Evolutionary conservation across 2,797 vertebrate species (phyloP).

Genomic region (Arctocebus calabarensis): DNA sequence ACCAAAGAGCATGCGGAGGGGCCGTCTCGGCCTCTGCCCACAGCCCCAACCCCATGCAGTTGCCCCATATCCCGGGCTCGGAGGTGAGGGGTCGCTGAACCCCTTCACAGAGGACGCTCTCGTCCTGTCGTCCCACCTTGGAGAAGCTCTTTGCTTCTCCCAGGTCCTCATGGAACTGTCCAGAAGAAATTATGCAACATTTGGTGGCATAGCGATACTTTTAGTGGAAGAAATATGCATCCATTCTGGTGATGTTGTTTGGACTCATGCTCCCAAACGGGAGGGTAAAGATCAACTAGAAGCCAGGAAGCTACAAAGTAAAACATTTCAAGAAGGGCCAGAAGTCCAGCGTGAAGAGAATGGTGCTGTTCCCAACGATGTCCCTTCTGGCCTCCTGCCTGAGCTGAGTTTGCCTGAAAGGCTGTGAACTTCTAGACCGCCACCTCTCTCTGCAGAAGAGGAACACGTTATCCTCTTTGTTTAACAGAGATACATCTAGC

Average conservation of each 20-base stretch:
- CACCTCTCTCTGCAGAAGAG: constrained; percentile 97
- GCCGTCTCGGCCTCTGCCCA: constrained; percentile 66
- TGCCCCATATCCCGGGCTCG: constrained; percentile 86
- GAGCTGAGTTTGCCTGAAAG: constrained; percentile 87
- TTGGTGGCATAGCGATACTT: constrained; percentile 70
- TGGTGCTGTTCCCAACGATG: constrained; percentile 81
- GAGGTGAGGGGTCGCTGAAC: constrained; percentile 91
- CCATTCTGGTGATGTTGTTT: constrained; percentile 69
- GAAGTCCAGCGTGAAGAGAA: constrained; percentile 85
- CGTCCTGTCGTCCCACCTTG: too few relatives aligned
- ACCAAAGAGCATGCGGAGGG: constrained; percentile 62
- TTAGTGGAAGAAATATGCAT: constrained; percentile 72
- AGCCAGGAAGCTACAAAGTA: constrained; percentile 91
- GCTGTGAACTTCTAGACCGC: constrained; percentile 93
- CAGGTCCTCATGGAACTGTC: too few relatives aligned
- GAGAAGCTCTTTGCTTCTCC: too few relatives aligned
- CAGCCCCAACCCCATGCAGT: not conserved
- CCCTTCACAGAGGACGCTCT: too few relatives aligned
- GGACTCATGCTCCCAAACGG: constrained; percentile 89
- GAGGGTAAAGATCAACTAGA: constrained; percentile 92
- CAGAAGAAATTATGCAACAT: too few relatives aligned
- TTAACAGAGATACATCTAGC: constrained; percentile 99
- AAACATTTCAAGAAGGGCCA: constrained; percentile 90
- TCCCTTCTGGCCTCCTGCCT: constrained; percentile 81
- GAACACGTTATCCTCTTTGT: constrained; percentile 95